Evolutionary conservation across 1,140 invertebrate species (phyloP).

Genomic region (Caenorhabditis inopinata): DNA sequence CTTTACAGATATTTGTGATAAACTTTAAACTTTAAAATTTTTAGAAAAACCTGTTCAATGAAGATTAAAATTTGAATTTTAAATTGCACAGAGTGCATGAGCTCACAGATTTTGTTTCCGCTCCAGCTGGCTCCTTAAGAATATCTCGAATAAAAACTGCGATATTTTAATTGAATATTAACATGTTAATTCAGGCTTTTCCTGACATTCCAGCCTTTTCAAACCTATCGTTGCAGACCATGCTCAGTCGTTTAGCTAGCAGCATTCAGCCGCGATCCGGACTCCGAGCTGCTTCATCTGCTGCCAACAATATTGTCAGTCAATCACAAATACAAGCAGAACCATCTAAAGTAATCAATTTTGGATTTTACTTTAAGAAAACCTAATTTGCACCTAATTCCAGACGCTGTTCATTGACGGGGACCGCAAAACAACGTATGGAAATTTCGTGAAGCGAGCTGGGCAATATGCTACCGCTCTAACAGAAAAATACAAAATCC

Average conservation of each 20-base stretch:
- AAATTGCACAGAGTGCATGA: too few relatives aligned
- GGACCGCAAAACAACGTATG: constrained; percentile 47
- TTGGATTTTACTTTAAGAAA: not conserved
- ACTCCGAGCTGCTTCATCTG: not conserved
- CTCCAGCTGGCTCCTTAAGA: too few relatives aligned
- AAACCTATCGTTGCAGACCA: too few relatives aligned
- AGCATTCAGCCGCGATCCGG: not conserved
- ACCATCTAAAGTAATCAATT: not conserved
- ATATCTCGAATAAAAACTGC: too few relatives aligned
- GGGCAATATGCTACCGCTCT: constrained; percentile 56
- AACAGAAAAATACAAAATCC: constrained; percentile 53
- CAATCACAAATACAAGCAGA: not conserved
- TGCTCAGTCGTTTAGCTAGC: not conserved
- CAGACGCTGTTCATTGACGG: constrained; percentile 51
- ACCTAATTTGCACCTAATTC: not conserved
- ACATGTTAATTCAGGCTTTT: too few relatives aligned
- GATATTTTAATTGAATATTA: too few relatives aligned
- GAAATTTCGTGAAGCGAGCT: constrained; percentile 50
- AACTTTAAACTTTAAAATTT: too few relatives aligned
- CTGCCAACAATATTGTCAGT: constrained; percentile 1
- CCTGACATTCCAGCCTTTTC: too few relatives aligned
- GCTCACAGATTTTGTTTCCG: too few relatives aligned
- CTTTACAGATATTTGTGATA: too few relatives aligned
- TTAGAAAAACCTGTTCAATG: too few relatives aligned
- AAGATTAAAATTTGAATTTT: too few relatives aligned